phyloP scores from a whole-genome alignment of 1,140 invertebrate genomes.

The Pectinophora gossypiella region DNA sequence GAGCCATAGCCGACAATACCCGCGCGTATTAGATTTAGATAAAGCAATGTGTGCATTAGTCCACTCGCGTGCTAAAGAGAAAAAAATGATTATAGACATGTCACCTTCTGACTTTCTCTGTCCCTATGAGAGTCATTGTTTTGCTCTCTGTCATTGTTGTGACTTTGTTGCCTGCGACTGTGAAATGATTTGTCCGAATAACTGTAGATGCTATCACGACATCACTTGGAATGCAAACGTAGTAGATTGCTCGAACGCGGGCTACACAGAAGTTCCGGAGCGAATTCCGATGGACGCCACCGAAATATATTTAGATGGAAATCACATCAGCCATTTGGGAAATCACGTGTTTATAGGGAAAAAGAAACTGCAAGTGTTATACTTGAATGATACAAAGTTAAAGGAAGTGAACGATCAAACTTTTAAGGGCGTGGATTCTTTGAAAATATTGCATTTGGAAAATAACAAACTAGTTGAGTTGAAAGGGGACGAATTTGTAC shows the following conservation, averaged over 20 bases:
- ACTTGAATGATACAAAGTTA: constrained; percentile 89
- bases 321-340: constrained; percentile 85
- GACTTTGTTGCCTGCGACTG: constrained; percentile 94
- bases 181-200: constrained; percentile 92
- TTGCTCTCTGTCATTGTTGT: constrained; percentile 92
- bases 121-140: constrained; percentile 92
- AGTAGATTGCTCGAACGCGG: constrained; percentile 89
- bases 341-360: constrained; percentile 92
- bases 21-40: constrained; percentile 89
- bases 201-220: constrained; percentile 93
- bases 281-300: constrained; percentile 93
- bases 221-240: constrained; percentile 94
- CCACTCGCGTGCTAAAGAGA: constrained; percentile 82
- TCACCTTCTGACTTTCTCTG: constrained; percentile 90
- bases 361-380: constrained; percentile 88
- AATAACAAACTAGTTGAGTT: constrained; percentile 86
- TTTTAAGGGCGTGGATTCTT: constrained; percentile 86
- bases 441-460: constrained; percentile 88
- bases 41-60: constrained; percentile 87
- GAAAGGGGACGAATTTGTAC: constrained; percentile 85
- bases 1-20: constrained; percentile 83
- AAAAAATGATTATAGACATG: constrained; percentile 85
- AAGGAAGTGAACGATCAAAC: constrained; percentile 88
- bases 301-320: constrained; percentile 92
- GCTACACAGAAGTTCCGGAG: constrained; percentile 83